These are phyloP conservation scores for Hypotaenidia okinawae DNA, from an alignment of 2,797 vertebrate species.

Conservation along the genomic window DNA sequence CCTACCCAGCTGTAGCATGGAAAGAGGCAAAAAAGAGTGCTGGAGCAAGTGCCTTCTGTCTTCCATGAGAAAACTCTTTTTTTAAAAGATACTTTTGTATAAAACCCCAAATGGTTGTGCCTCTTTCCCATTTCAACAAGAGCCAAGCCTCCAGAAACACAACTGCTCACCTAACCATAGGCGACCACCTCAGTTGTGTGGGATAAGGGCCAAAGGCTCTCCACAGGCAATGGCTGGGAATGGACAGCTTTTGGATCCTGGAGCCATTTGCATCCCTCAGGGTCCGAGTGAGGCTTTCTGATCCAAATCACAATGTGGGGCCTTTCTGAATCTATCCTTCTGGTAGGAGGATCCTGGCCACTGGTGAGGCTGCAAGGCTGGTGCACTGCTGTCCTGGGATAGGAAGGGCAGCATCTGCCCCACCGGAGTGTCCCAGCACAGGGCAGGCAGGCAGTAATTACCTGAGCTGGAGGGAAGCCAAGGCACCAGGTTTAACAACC, in stretches of 20 bases:
- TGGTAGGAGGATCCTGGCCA: accelerated
- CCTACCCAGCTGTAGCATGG: not conserved
- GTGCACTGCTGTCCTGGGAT: not conserved
- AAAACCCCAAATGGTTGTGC: not conserved
- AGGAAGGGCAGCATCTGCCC: not conserved
- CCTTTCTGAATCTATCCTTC: not conserved
- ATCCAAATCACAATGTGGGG: not conserved
- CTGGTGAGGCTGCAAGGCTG: not conserved
- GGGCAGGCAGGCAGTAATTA: not conserved
- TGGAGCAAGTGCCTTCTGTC: accelerated
- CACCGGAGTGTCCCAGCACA: not conserved
- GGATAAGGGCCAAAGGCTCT: not conserved
- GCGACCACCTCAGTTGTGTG: not conserved
- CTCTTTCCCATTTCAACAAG: not conserved
- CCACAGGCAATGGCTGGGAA: not conserved
- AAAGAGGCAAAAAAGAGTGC: not conserved
- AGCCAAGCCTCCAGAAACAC: not conserved
- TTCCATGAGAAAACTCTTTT: not conserved
- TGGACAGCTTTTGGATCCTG: not conserved
- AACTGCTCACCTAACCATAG: not conserved
- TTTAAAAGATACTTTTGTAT: not conserved
- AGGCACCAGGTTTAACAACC: not conserved
- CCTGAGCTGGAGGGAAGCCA: not conserved
- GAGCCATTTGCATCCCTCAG: not conserved
- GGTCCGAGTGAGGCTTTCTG: not conserved